Conservation (phyloP, 2,113 vertebrate species). For the Ovibos moschatus region DNA sequence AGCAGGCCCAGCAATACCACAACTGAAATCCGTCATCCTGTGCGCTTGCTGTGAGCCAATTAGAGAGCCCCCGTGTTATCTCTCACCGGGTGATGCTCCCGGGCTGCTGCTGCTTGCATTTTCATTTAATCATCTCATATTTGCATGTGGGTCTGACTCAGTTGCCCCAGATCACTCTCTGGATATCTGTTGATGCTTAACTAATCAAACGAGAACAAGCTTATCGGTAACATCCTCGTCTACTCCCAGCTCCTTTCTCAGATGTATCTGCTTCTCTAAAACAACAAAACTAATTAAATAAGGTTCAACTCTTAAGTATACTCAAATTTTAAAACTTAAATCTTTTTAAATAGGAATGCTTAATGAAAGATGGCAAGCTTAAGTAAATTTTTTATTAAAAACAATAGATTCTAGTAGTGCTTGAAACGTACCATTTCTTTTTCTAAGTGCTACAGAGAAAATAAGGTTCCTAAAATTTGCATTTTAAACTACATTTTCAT, state of each 20-base stretch:
- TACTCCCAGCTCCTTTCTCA: neutral
- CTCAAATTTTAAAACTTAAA: neutral
- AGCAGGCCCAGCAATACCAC: slow-evolving; percentile 82
- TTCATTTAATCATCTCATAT: slow-evolving; percentile 79
- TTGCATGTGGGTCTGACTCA: slow-evolving; percentile 61
- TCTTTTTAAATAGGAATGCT: neutral
- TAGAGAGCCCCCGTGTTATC: slow-evolving; percentile 81
- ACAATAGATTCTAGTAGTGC: neutral
- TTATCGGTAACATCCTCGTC: neutral
- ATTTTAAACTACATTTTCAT: neutral
- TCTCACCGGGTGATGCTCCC: slow-evolving; percentile 74
- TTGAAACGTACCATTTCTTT: neutral
- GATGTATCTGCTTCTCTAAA: neutral
- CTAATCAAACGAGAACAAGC: slow-evolving; percentile 50
- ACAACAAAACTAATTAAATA: neutral
- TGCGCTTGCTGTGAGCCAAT: slow-evolving; percentile 82
- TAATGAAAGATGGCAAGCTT: neutral
- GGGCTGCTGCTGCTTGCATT: slow-evolving; percentile 70
- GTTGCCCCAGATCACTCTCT: slow-evolving; percentile 52
- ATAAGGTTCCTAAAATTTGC: neutral
- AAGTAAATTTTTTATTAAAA: neutral
- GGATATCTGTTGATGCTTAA: slow-evolving; percentile 35
- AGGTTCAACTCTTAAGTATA: neutral
- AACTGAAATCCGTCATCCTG: slow-evolving; percentile 85
- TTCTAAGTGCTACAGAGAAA: neutral